A percentile compares a stretch with the other conserved stretches of the same genome.
These are phyloP conservation scores for Zosterops japonicus DNA, from an alignment of 2,113 vertebrate species.

Conservation along the genomic window DNA sequence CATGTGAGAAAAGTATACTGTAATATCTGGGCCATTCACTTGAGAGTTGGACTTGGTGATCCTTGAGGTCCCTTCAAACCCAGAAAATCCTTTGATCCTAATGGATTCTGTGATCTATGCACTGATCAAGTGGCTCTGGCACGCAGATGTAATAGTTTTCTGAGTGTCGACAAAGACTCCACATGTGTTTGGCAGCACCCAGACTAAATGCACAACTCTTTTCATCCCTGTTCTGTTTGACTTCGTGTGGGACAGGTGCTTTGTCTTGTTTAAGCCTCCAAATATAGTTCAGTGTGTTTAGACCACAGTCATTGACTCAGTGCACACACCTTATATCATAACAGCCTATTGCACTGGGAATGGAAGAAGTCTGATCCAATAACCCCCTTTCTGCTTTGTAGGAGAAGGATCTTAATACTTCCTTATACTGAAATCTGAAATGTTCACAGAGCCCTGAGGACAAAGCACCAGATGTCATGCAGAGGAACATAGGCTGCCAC, in stretches of 20 bases:
- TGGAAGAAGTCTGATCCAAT: neutral
- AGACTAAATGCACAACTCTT: accelerated
- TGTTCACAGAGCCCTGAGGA: neutral
- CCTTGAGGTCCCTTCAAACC: neutral
- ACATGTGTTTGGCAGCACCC: neutral
- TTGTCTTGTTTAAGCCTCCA: neutral
- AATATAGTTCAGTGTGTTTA: neutral
- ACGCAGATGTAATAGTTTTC: neutral
- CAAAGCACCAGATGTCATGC: neutral
- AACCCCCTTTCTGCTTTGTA: neutral
- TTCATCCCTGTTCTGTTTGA: neutral
- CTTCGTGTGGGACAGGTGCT: neutral
- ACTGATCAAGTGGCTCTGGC: neutral
- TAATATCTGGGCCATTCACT: neutral
- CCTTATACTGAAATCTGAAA: neutral
- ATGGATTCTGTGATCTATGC: neutral
- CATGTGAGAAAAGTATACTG: neutral
- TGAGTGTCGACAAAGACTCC: neutral
- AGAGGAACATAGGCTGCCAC: neutral
- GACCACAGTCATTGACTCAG: neutral
- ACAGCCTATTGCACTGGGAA: neutral
- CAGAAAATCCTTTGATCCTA: neutral
- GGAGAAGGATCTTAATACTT: neutral
- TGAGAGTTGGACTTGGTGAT: neutral
- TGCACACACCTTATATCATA: neutral